Evolutionary conservation across 2,113 vertebrate genomes (phyloP).

Genomic region (Caretta caretta): DNA sequence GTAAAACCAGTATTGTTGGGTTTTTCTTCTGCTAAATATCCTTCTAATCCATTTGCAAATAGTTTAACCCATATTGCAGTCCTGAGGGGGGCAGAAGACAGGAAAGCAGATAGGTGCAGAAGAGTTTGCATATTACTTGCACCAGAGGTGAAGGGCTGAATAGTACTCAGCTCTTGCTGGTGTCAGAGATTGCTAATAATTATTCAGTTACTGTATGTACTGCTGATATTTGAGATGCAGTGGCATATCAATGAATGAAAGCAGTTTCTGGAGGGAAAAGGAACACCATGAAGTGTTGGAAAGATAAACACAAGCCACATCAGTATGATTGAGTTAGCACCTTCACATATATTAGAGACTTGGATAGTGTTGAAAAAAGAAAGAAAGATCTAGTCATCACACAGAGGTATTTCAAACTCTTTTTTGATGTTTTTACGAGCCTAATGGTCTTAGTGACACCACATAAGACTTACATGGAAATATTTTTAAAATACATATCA

Average conservation of each 20-base stretch:
- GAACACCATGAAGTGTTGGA: neutral
- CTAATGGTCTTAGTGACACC: neutral
- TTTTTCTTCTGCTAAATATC: neutral
- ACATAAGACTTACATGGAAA: neutral
- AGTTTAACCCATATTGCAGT: neutral
- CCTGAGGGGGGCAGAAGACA: neutral
- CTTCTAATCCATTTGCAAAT: conserved; percentile 4
- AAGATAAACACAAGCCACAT: neutral
- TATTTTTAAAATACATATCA: neutral
- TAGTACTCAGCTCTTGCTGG: neutral
- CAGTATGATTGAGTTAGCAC: conserved; percentile 22
- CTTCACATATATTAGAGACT: neutral
- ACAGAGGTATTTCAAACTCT: neutral
- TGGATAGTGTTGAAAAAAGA: neutral
- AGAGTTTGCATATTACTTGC: neutral
- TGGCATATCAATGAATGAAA: conserved; percentile 36
- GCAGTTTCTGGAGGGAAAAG: neutral
- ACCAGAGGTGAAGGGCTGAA: conserved; percentile 25
- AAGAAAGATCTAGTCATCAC: neutral
- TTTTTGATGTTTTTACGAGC: neutral
- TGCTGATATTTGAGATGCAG: neutral
- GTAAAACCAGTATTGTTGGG: neutral
- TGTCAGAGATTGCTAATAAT: neutral
- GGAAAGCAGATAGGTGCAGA: neutral
- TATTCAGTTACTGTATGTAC: neutral